A percentile compares a stretch with the other conserved stretches of the same genome.
phyloP scores from a whole-genome alignment of 2,113 vertebrate species.

The Marcusenius ussheri region DNA sequence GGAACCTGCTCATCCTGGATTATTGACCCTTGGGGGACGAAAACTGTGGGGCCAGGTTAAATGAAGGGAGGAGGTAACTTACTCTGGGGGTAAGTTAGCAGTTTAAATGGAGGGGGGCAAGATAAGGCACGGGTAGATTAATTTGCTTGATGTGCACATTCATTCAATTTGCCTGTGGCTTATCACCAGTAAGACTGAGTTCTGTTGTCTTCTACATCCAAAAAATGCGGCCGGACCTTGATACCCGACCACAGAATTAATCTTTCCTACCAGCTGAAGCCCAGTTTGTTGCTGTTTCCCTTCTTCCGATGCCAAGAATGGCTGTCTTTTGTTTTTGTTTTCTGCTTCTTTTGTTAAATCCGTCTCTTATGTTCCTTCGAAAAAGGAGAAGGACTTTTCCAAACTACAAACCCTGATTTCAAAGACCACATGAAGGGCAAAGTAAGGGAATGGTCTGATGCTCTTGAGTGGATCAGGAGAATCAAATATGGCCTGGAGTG shows the following conservation, averaged over 20 bases:
- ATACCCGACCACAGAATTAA: background rate
- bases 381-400: background rate
- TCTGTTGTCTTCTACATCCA: background rate
- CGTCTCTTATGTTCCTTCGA: background rate
- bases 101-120: background rate
- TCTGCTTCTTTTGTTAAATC: background rate
- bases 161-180: background rate
- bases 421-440: background rate
- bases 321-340: background rate
- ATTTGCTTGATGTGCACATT: background rate
- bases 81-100: background rate
- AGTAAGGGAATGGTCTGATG: background rate
- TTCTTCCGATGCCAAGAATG: background rate
- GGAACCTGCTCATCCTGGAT: background rate
- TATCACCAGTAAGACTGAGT: background rate
- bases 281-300: background rate
- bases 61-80: background rate
- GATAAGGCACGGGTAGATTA: background rate
- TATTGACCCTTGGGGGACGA: background rate
- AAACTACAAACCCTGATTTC: background rate
- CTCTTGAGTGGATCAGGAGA: background rate
- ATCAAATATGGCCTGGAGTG: background rate
- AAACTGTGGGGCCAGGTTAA: background rate
- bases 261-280: background rate
- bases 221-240: background rate